Evolutionary conservation across 2,888 invertebrate species (phyloP).

Genomic region (Timema podura): DNA sequence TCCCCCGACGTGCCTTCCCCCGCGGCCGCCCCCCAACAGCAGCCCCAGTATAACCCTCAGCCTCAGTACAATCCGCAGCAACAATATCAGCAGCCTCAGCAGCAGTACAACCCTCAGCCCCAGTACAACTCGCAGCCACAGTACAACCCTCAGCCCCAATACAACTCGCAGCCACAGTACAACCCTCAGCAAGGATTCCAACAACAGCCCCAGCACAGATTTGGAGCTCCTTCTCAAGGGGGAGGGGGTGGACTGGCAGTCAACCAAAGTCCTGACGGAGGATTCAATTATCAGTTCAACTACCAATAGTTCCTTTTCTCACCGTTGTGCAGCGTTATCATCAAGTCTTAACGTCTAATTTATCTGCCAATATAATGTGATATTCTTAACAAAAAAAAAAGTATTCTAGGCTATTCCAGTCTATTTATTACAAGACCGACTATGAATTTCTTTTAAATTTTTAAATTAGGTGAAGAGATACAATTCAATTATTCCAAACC

Average conservation of each 20-base stretch:
- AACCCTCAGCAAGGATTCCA: slow-evolving; percentile 25
- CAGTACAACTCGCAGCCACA: slow-evolving; percentile 32
- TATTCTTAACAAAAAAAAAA: too few species aligned
- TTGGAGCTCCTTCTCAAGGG: slow-evolving; percentile 2
- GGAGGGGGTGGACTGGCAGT: slow-evolving; percentile 1
- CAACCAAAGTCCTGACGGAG: slow-evolving; percentile 14
- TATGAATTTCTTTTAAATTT: too few species aligned
- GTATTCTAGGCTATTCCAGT: too few species aligned
- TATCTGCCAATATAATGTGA: too few species aligned
- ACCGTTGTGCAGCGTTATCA: too few species aligned
- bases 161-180: slow-evolving; percentile 48
- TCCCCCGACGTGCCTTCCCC: slow-evolving; percentile 14
- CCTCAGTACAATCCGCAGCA: slow-evolving; percentile 28
- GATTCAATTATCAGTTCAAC: slow-evolving; percentile 10
- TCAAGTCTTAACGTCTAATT: too few species aligned
- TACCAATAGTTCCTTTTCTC: neutral
- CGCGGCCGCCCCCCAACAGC: slow-evolving; percentile 18
- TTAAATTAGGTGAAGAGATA: too few species aligned
- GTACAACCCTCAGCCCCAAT: slow-evolving; percentile 49
- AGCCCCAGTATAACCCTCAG: slow-evolving; percentile 29
- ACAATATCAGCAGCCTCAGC: slow-evolving; percentile 21
- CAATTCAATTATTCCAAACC: too few species aligned
- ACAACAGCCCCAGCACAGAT: slow-evolving; percentile 23
- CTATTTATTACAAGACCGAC: too few species aligned
- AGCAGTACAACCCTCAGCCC: slow-evolving; percentile 47